Evolutionary conservation across 1,140 invertebrate species (phyloP).

Genomic region (Ceratitis capitata): DNA sequence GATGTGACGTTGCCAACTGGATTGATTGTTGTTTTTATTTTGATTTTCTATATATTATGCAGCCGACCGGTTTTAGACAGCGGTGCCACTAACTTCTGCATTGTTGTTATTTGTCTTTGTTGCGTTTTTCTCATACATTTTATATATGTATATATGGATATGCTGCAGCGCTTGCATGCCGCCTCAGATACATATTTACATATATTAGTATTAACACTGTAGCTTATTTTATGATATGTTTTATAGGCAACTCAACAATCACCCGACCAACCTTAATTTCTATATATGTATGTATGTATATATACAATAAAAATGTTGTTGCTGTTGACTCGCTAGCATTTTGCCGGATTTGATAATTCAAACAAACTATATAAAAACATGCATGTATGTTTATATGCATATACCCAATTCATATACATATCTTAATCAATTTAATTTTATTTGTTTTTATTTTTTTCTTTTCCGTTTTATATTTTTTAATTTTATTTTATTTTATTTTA

Average conservation of each 20-base stretch:
- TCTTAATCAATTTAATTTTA: no score
- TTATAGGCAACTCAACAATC: background rate
- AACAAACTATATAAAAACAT: no score
- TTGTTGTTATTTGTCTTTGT: background rate
- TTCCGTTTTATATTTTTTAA: no score
- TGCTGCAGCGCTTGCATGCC: background rate
- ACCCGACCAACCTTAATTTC: constrained; percentile 8
- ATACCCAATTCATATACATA: no score
- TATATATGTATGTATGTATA: background rate
- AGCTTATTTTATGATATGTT: background rate
- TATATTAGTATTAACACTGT: background rate
- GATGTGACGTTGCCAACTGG: constrained; percentile 2
- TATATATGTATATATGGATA: no score
- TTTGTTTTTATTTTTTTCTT: no score
- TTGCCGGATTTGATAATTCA: no score
- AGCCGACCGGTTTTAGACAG: background rate
- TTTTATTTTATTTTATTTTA: no score
- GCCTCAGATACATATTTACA: background rate
- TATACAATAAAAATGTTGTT: background rate
- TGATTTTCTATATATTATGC: background rate
- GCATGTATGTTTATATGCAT: no score
- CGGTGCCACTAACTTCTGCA: background rate
- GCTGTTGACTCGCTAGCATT: no score
- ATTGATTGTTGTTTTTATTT: background rate
- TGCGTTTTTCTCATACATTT: background rate